Percentiles rank a stretch among this genome's conserved stretches.
Conservation (phyloP, 1,140 invertebrate species). For the Vollenhovia emeryi region DNA sequence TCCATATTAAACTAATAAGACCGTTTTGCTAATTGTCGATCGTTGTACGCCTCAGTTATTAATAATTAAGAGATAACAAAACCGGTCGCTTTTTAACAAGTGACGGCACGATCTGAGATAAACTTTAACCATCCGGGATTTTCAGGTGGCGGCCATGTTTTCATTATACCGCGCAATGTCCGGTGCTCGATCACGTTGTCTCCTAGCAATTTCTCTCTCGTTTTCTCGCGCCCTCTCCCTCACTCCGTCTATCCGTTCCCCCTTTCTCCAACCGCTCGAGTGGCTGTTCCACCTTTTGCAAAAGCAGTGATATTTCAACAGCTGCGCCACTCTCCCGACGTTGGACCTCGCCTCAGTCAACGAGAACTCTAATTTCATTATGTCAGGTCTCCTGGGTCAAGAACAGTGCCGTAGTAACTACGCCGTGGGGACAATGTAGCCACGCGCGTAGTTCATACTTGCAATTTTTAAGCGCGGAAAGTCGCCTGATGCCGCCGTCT, state of each 20-base stretch:
- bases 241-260: constrained; percentile 56
- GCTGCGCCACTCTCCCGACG: constrained; percentile 52
- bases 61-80: neutral
- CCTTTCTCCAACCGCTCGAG: constrained; percentile 53
- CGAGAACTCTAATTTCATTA: constrained; percentile 79
- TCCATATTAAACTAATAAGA: neutral
- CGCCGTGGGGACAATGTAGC: constrained; percentile 23
- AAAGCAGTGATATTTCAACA: constrained; percentile 81
- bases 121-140: constrained; percentile 65
- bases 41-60: neutral
- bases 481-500: neutral
- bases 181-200: constrained; percentile 79
- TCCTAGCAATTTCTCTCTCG: constrained; percentile 41
- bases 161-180: constrained; percentile 80
- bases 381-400: constrained; percentile 70
- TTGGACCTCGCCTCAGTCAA: constrained; percentile 70
- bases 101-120: neutral
- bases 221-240: constrained; percentile 37
- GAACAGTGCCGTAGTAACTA: constrained; percentile 66
- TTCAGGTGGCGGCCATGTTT: constrained; percentile 81
- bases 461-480: constrained; percentile 16
- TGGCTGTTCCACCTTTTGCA: constrained; percentile 73
- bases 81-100: neutral
- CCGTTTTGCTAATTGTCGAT: neutral
- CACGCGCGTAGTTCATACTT: constrained; percentile 1